Base-by-base conservation (phyloP, 35 echinoderm and acorn worm species). In the Lytechinus variegatus region DNA sequence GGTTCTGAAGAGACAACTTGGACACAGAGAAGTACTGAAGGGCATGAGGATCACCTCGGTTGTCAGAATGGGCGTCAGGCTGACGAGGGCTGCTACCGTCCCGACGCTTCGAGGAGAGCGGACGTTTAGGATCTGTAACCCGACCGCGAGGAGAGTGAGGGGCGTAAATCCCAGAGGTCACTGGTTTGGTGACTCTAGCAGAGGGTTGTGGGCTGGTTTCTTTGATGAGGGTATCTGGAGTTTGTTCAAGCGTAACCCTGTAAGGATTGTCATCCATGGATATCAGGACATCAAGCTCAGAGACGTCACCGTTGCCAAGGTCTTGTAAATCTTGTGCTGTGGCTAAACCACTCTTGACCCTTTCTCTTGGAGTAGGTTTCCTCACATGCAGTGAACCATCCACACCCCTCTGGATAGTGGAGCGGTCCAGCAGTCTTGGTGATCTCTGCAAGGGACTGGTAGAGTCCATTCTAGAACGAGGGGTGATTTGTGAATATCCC, bases 1-100 rank as follows among this genome's bases (percentile, higher is more conserved):
- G 89, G 56, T 56, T 88, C 91, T 97, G 97, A 54, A 96, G 60
- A 19, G 97, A 53, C 27, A 97, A 86, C 52, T 96, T 95, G 13
- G 96, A 96, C 13, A 97, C 94, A 16, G 61, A 86, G 86, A 96
- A 87, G 89, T 95, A 97, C 53, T 96, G 88, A 3, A 52, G 88
- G 52, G 88, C 66, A 16, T 79, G 66, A n/a, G 66, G 66, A 79
- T 79, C 66, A 79, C 19, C 24, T 9, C 56, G 56, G 56, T 9
- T 9, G 1, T 94, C 79, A 86, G 89, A 0, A 91, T 94, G 12
- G 95, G 94, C 53, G 94, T 94, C 54, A 95, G 55, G 24, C 79
- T 94, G 71, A 54, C 66, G 27, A 91, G 91, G 12, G 94, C 86
- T 89, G 94, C 52, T 93, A 56, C 93, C 44, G 14, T 96, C 14